Evolutionary conservation across 2,888 invertebrate genomes (phyloP).

Genomic region (Melolontha melolontha): DNA sequence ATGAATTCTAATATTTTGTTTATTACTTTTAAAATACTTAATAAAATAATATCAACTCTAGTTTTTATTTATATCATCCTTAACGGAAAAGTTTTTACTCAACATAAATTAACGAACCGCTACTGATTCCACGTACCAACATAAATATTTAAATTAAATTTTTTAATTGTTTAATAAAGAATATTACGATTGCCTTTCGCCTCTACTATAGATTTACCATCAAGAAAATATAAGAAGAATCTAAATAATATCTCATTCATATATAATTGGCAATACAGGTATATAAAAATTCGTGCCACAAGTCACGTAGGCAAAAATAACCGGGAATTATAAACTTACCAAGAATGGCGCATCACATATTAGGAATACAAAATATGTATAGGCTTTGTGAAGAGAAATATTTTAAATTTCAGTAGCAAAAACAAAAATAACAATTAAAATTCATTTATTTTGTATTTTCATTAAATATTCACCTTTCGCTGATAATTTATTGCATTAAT

Average conservation of each 20-base stretch:
- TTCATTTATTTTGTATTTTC: too few species aligned
- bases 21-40: too few species aligned
- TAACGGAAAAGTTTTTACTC: not conserved
- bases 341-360: slow-evolving; percentile 23
- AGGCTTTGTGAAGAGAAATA: too few species aligned
- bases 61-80: too few species aligned
- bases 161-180: not conserved
- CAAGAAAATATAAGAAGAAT: too few species aligned
- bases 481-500: too few species aligned
- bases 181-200: not conserved
- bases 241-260: not conserved
- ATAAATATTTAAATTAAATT: slow-evolving; percentile 27
- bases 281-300: slow-evolving; percentile 33
- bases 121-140: slow-evolving; percentile 43
- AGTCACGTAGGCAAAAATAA: slow-evolving; percentile 48
- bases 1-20: too few species aligned
- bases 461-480: too few species aligned
- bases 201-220: not conserved
- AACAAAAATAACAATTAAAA: too few species aligned
- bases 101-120: slow-evolving; percentile 14
- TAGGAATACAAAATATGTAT: not conserved
- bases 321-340: slow-evolving; percentile 47
- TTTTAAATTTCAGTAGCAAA: not conserved
- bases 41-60: too few species aligned
- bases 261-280: not conserved